These are phyloP conservation scores for Cricetomys ansorgei DNA, from an alignment of 2,113 vertebrate species.

Conservation along the genomic window DNA sequence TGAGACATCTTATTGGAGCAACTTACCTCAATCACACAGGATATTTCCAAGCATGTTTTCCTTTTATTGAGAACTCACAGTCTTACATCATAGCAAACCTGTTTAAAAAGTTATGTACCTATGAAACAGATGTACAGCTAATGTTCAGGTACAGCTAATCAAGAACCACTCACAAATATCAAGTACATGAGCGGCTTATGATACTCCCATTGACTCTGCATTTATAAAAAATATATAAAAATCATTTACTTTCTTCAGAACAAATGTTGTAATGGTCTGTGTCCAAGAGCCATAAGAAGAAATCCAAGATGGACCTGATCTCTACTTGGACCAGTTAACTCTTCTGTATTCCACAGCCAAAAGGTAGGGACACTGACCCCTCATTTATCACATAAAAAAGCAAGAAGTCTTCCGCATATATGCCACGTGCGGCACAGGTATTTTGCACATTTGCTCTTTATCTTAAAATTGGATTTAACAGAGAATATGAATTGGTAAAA, in stretches of 20 bases:
- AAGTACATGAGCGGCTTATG: not conserved
- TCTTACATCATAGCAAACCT: not conserved
- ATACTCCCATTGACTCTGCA: not conserved
- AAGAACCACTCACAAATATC: not conserved
- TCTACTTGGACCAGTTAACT: not conserved
- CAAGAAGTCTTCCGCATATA: not conserved
- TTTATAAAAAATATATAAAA: slow-evolving; percentile 5
- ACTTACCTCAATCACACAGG: slow-evolving; percentile 58
- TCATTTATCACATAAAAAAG: slow-evolving; percentile 25
- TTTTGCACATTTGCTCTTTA: not conserved
- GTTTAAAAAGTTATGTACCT: slow-evolving; percentile 26
- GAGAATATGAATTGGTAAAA: slow-evolving; percentile 9
- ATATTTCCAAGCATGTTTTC: slow-evolving; percentile 71
- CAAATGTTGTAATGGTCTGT: not conserved
- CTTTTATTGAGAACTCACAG: slow-evolving; percentile 61
- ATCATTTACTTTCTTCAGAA: not conserved
- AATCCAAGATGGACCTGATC: not conserved
- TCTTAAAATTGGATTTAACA: not conserved
- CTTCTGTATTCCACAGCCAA: not conserved
- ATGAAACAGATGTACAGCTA: slow-evolving; percentile 6
- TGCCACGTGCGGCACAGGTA: not conserved
- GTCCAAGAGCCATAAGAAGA: not conserved
- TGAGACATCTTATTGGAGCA: slow-evolving; percentile 69
- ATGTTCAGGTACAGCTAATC: not conserved
- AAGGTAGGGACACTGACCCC: not conserved